A percentile compares a stretch with the other conserved stretches of the same genome.
Conservation (phyloP, 2,113 vertebrate species). For the Trachemys scripta region DNA sequence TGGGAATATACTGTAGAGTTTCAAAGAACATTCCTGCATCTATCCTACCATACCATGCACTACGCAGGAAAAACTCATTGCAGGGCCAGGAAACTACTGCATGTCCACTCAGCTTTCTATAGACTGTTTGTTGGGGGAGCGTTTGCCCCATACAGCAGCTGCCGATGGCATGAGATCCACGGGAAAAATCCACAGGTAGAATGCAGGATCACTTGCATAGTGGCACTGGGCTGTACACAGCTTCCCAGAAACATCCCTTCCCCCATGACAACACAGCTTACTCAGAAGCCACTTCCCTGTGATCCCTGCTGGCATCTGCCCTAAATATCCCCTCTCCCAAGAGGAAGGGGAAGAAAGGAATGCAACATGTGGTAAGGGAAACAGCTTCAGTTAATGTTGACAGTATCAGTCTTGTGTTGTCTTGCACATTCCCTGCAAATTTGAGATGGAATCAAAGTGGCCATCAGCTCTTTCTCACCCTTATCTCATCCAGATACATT, state of each 20-base stretch:
- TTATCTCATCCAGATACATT: not conserved
- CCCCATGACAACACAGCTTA: not conserved
- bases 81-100: not conserved
- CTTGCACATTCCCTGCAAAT: not conserved
- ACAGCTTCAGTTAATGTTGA: not conserved
- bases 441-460: not conserved
- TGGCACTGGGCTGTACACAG: not conserved
- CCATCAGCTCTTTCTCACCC: not conserved
- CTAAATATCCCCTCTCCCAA: not conserved
- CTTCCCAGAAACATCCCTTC: not conserved
- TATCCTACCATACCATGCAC: fast-evolving
- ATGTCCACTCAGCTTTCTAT: not conserved
- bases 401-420: not conserved
- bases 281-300: not conserved
- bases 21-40: not conserved
- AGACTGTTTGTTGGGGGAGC: fast-evolving
- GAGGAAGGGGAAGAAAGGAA: not conserved
- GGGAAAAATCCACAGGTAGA: not conserved
- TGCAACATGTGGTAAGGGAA: not conserved
- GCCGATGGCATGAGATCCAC: not conserved
- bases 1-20: not conserved
- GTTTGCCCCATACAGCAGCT: not conserved
- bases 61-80: not conserved
- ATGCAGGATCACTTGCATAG: not conserved
- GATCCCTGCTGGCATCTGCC: not conserved